phyloP scores from a whole-genome alignment of 2,797 vertebrate genomes.

The Paratrypauchen microcephalus region DNA sequence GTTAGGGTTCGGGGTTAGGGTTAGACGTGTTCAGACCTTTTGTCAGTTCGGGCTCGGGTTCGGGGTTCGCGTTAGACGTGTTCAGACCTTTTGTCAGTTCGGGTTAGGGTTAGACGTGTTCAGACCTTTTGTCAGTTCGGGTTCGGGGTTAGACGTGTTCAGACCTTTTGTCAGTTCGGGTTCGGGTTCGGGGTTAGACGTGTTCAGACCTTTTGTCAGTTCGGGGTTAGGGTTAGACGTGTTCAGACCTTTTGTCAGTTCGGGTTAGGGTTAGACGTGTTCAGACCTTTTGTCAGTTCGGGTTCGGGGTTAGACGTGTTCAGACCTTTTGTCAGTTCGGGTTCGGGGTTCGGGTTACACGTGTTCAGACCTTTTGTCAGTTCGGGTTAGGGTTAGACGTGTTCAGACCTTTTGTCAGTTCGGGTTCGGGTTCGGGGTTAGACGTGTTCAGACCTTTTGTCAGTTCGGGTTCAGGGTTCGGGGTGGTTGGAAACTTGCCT shows the following conservation, averaged over 20 bases:
- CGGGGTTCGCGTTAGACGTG: no score
- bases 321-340: not conserved
- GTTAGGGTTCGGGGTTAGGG: no score
- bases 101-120: not conserved
- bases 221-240: not conserved
- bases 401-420: not conserved
- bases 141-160: not conserved
- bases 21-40: not conserved
- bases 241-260: not conserved
- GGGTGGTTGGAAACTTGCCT: conserved; percentile 35
- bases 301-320: not conserved
- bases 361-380: not conserved
- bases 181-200: no score
- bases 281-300: not conserved
- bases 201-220: not conserved
- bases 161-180: not conserved
- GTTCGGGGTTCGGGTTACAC: no score
- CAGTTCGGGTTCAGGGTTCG: no score
- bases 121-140: not conserved
- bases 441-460: not conserved
- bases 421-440: no score
- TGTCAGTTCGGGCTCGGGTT: no score
- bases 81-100: not conserved
- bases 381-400: not conserved
- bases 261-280: not conserved